Base-by-base conservation (phyloP, 2,113 vertebrate species). In the Chloropsis hardwickii region DNA sequence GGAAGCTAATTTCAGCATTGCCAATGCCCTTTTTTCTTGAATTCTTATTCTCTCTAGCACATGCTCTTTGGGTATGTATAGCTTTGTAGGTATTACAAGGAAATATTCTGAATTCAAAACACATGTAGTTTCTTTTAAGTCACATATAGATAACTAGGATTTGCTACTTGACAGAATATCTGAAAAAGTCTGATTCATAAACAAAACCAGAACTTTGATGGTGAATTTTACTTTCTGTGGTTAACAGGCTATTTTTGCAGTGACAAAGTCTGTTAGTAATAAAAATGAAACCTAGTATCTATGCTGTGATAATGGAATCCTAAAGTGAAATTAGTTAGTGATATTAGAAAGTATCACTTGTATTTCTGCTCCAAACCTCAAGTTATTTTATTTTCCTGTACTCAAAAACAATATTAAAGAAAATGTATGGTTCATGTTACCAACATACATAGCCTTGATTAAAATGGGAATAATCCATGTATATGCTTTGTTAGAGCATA, bases 221-320 rank as follows among this genome's bases (percentile, higher is more conserved):
- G 66, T 94, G n/a, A 77, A n/a, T 95, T 93, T 88, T 88, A 93
- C 90, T 95, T 80, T 95, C 85, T 91, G 89, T 95, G 91, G 90
- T 96, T 95, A 94, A 88, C 85, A 86, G 74, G n/a, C 87, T 92
- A 16, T 88, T 95, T 88, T 95, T 86, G 85, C 74, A 76, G 39
- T 88, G 90, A 69, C 90, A 82, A 90, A 90, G 74, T 79, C 90
- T 95, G 89, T 39, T 94, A 87, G 65, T 92, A 96, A 92, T 96
- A 97, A 94, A 94, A 95, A 74, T 85, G 90, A 96, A 96, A 96
- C 74, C 44, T 62, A 90, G 69, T 93, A 83, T 93, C 91, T 90
- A 4, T 92, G 24, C 67, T 81, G 71, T 90, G 62, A 93, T 93
- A 93, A 86, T 81, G 74, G 79, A 95, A 81, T 60, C 70, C 85